Evolutionary conservation across 2,888 invertebrate genomes (phyloP).

Genomic region (Melanostoma mellinum): DNA sequence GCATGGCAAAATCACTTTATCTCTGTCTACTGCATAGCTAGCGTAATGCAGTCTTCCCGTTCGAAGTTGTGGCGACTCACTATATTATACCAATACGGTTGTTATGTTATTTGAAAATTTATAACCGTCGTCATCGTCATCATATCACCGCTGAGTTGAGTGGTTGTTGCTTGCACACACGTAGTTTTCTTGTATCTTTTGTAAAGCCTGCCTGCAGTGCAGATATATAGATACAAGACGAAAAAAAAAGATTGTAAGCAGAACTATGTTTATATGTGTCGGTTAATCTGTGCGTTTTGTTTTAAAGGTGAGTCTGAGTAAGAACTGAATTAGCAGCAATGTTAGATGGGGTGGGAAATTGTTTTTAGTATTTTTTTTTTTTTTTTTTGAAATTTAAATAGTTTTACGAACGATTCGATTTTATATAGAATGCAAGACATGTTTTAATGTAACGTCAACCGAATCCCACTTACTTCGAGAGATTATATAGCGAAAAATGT

Average conservation of each 20-base stretch:
- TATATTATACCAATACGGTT: constrained; percentile 68
- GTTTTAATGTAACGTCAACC: neutral
- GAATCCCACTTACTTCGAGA: neutral
- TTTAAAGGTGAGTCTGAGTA: constrained; percentile 11
- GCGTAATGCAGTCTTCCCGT: constrained; percentile 44
- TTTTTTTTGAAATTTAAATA: too few relatives aligned
- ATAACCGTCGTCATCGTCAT: constrained; percentile 61
- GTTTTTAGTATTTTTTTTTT: too few relatives aligned
- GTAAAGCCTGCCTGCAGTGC: constrained; percentile 37
- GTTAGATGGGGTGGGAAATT: constrained; percentile 7
- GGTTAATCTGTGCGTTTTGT: constrained; percentile 41
- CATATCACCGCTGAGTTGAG: constrained; percentile 1
- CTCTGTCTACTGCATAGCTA: constrained; percentile 47
- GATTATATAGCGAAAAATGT: neutral
- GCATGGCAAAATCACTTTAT: constrained; percentile 41
- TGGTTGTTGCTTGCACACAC: constrained; percentile 37
- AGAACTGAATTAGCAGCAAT: constrained; percentile 35
- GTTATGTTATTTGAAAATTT: constrained; percentile 67
- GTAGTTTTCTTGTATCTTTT: constrained; percentile 5
- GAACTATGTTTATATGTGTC: constrained; percentile 7
- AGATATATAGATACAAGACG: constrained; percentile 16
- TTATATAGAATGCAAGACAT: neutral
- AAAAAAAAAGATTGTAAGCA: constrained; percentile 10
- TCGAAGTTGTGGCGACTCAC: constrained; percentile 40
- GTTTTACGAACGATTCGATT: too few relatives aligned